A percentile compares a stretch with the other conserved stretches of the same genome.
Evolutionary conservation across 2,113 vertebrate genomes (phyloP).

Genomic region (Saimiri boliviensis): DNA sequence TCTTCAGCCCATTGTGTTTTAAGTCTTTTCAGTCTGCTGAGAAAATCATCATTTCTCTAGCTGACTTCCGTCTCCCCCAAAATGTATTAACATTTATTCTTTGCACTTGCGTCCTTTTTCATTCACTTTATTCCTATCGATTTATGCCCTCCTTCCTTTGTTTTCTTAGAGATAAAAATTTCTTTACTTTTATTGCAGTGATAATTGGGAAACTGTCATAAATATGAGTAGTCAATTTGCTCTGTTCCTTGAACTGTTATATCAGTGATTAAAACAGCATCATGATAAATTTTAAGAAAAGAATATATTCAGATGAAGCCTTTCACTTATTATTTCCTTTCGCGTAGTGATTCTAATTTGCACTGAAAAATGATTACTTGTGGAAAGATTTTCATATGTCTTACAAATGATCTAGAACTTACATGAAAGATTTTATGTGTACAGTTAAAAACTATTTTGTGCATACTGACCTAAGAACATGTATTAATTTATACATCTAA

Average conservation of each 20-base stretch:
- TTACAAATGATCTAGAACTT: background rate
- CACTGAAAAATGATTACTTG: background rate
- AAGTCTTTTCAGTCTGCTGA: background rate
- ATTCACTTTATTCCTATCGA: background rate
- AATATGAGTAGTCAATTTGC: background rate
- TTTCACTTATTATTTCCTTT: background rate
- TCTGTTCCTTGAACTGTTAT: background rate
- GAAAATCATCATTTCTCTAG: background rate
- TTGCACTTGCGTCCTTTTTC: background rate
- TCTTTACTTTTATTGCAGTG: background rate
- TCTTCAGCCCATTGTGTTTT: background rate
- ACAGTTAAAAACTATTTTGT: background rate
- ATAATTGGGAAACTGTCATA: background rate
- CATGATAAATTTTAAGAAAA: background rate
- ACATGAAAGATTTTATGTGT: conserved; percentile 4
- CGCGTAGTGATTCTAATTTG: background rate
- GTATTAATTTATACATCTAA: background rate
- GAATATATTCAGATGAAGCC: background rate
- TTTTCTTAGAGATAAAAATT: background rate
- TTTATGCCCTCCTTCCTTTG: background rate
- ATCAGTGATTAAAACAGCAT: background rate
- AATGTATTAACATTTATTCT: background rate
- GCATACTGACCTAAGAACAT: conserved; percentile 37
- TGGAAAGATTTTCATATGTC: background rate
- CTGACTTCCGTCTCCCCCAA: background rate